Conservation (phyloP, 2,113 vertebrate species). For the Ctenomys sociabilis region DNA sequence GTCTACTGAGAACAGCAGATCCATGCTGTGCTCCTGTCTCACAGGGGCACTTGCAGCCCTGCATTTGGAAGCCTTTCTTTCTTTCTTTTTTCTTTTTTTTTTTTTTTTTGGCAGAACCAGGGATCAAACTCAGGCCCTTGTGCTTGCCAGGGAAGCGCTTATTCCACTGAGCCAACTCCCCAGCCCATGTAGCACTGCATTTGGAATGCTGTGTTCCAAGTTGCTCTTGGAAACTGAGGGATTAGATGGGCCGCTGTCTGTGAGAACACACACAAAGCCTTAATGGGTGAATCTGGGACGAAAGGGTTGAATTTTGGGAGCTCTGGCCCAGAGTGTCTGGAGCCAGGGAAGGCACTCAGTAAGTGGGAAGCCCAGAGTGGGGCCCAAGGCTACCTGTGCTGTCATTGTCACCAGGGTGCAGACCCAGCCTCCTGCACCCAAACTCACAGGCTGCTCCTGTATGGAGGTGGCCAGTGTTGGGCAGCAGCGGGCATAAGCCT, state of each 20-base stretch:
- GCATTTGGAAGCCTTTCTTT: too few species aligned
- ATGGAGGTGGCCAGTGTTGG: not conserved
- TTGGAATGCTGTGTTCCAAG: not conserved
- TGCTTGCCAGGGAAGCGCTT: too few species aligned
- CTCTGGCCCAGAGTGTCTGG: not conserved
- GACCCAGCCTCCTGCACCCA: not conserved
- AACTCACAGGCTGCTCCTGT: not conserved
- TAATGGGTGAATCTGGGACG: not conserved
- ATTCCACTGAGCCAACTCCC: too few species aligned
- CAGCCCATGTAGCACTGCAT: not conserved
- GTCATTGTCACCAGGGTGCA: not conserved
- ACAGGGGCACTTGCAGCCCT: not conserved
- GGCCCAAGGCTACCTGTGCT: not conserved
- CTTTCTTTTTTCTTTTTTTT: too few species aligned
- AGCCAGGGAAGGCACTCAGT: not conserved
- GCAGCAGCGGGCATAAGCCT: not conserved
- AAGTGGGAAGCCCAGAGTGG: not conserved
- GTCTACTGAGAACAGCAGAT: not conserved
- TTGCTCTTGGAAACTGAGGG: not conserved
- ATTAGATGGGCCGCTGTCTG: not conserved
- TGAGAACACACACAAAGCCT: not conserved
- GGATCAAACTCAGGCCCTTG: too few species aligned
- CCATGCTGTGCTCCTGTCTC: not conserved
- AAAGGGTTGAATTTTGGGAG: not conserved
- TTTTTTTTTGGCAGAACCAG: too few species aligned